Evolutionary conservation across 2,113 vertebrate genomes (phyloP), one percentile per base, ranked within the genome.

Genomic region (Gallinago jamesoni): DNA sequence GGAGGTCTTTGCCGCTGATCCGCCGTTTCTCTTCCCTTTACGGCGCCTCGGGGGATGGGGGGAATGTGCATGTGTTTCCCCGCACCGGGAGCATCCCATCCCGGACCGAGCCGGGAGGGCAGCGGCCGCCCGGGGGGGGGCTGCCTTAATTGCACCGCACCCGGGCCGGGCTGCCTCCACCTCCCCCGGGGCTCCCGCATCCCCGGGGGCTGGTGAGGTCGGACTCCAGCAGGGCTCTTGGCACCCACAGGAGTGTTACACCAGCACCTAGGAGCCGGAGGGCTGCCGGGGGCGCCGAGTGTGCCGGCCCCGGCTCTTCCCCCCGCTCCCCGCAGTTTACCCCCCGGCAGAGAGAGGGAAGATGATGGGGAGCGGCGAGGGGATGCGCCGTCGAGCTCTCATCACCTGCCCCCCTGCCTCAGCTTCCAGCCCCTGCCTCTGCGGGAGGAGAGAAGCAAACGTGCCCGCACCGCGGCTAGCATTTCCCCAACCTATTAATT

Each of bases 361-460:
- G 73, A 3, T 1, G 19, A 5, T 0, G 24, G 21, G 19, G 45
- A 28, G 39, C 1, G 2, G 8, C 12, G 15, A 3, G 8, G 14
- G 56, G 23, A 33, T 14, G 12, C 2, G 0, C 55, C 7, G 3
- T 3, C 20, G 7, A 18, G 18, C 31, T 1, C 6, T 24, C 50
- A 3, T 28, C 55, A 22, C 69, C 68, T 78, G 35, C 35, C 63
- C 59, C 52, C 21, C 14, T n/a, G 50, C 45, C 39, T 45, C 81
- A 9, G 72, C 39, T 45, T 14, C 72, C 87, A 72, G 43, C 4
- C 41, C 33, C 41, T 12, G 22, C 43, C n/a, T n/a, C 75, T 59
- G 63, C 79, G 62, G 55, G 28, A 41, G 56, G 56, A 0, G 0
- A 91, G 57, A 77, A 48, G 20, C 25, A 76, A 88, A 27, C 3